Evolutionary conservation across 2,888 invertebrate species (phyloP), one percentile per base, ranked within the genome.

Genomic region (Drosophila stalkeri): DNA sequence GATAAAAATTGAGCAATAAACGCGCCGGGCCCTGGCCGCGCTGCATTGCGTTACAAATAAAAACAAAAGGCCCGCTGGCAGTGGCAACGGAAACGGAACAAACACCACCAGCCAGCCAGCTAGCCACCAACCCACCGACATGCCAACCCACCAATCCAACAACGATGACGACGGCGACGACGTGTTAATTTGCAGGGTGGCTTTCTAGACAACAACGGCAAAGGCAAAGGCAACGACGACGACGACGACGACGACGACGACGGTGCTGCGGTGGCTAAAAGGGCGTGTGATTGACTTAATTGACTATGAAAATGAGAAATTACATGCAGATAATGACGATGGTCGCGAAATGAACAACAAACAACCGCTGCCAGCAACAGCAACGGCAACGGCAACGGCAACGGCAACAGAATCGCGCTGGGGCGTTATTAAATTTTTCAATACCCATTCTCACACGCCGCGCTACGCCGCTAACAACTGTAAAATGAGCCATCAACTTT

Each of bases 281-380:
- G 93, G 92, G 92, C 93, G 93, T 92, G 92, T 92, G 92, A 92
- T 92, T 92, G 92, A 92, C 92, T 92, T 92, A 92, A 92, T 92
- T 92, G 92, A 91, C 92, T 92, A 92, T 92, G 91, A 91, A 92
- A 92, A 92, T 92, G 92, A 91, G 90, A 92, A 91, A 91, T 92
- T 92, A 90, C 87, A 90, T 89, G 89, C 79, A 77, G 89, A 86
- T 86, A 86, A 86, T 86, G 85, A 90, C 83, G 76, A 70, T 77
- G 73, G 75, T 70, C 75, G 83, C 81, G 80, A 82, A 91, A 89
- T 89, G 91, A 86, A 90, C 92, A 91, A 72, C 88, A 82, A 81
- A 80, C 80, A 82, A 66, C 56, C 64, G 72, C 67, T 71, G 77
- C 64, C 63, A 72, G 68, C 74, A 31, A 14, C 14, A 6, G 37